A percentile compares a stretch with the other conserved stretches of the same genome.
Evolutionary conservation across 2,888 invertebrate genomes (phyloP).

Genomic region (Panorpa germanica): DNA sequence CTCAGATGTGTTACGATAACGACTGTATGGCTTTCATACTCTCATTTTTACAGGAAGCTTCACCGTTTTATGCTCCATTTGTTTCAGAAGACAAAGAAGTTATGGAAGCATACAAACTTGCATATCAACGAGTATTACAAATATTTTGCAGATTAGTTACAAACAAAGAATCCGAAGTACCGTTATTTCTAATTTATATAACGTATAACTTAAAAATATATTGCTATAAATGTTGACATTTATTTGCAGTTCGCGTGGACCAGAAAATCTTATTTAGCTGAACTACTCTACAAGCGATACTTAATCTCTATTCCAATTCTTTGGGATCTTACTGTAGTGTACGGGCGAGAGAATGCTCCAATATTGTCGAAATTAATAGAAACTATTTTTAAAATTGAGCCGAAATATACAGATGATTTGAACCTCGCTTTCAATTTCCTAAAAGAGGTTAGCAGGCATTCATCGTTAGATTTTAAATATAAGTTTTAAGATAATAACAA

Average conservation of each 20-base stretch:
- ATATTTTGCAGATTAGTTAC: conserved; percentile 61
- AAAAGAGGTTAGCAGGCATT: too few relatives aligned
- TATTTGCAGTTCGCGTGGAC: conserved; percentile 36
- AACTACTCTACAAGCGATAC: conserved; percentile 58
- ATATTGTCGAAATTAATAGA: conserved; percentile 42
- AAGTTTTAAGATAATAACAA: too few relatives aligned
- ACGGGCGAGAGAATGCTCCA: conserved; percentile 42
- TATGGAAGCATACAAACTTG: conserved; percentile 30
- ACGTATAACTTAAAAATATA: conserved; percentile 5
- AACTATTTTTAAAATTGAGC: conserved; percentile 44
- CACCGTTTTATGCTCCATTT: conserved; percentile 40
- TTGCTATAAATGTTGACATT: conserved; percentile 5
- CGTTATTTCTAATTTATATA: conserved; percentile 8
- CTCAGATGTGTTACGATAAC: conserved; percentile 43
- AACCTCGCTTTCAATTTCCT: too few relatives aligned
- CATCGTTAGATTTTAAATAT: too few relatives aligned
- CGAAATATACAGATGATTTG: conserved; percentile 42
- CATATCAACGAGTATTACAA: conserved; percentile 45
- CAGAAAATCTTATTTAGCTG: conserved; percentile 40
- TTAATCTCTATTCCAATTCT: conserved; percentile 68
- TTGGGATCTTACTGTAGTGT: conserved; percentile 57
- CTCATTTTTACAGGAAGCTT: conserved; percentile 55
- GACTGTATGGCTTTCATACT: conserved; percentile 41
- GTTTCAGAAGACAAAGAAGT: conserved; percentile 26
- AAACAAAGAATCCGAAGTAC: conserved; percentile 55